Conservation (phyloP, 2,888 invertebrate species). For the Parnassius orleans region DNA sequence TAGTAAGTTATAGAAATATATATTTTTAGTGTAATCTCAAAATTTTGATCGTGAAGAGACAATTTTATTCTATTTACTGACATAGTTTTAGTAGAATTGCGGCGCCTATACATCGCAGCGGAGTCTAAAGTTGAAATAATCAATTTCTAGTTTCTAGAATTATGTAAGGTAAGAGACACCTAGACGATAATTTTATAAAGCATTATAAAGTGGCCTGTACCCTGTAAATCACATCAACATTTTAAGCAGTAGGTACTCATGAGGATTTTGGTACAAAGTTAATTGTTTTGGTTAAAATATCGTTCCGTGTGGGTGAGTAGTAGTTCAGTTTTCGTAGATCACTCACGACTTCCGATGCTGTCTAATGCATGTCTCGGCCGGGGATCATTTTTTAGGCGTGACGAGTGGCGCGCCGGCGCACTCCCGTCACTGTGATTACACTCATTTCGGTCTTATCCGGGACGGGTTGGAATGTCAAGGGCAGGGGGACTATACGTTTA, state of each 20-base stretch:
- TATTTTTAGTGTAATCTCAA: too few relatives aligned
- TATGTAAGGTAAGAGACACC: too few relatives aligned
- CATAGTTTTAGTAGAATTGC: too few relatives aligned
- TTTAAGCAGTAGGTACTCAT: not conserved
- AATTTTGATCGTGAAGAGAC: too few relatives aligned
- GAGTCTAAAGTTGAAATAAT: too few relatives aligned
- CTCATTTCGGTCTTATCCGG: slow-evolving; percentile 3
- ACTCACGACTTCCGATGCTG: slow-evolving; percentile 21
- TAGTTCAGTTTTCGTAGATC: slow-evolving; percentile 11
- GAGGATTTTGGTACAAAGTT: not conserved
- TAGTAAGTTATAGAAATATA: too few relatives aligned
- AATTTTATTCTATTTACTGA: too few relatives aligned
- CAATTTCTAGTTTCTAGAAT: too few relatives aligned
- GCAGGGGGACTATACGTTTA: slow-evolving; percentile 6
- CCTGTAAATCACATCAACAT: too few relatives aligned
- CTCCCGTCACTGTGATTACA: slow-evolving; percentile 13
- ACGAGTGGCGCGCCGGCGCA: slow-evolving; percentile 10
- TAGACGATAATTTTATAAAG: too few relatives aligned
- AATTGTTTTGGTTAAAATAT: not conserved
- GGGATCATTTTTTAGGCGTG: slow-evolving; percentile 24
- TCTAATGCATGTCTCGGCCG: slow-evolving; percentile 21
- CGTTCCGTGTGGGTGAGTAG: slow-evolving; percentile 6
- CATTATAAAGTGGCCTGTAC: too few relatives aligned
- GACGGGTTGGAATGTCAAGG: slow-evolving; percentile 17
- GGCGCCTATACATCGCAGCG: too few relatives aligned